Conservation (phyloP, 2,797 vertebrate genomes). For the Sylvilagus floridanus region DNA sequence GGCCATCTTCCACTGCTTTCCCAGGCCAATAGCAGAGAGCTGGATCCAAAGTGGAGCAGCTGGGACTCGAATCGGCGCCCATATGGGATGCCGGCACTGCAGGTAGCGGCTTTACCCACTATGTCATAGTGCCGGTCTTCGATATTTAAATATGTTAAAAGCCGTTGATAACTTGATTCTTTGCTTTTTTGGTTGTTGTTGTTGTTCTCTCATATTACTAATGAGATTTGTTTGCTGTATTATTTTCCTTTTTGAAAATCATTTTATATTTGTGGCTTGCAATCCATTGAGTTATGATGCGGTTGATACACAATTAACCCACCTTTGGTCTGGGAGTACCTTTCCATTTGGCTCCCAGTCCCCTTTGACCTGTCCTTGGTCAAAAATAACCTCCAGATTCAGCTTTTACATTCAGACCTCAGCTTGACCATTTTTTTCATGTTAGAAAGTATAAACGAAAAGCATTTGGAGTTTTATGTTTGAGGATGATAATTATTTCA, state of each 20-base stretch:
- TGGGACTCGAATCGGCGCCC: too few species aligned
- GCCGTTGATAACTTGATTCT: background rate
- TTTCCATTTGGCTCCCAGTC: background rate
- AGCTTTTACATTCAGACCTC: background rate
- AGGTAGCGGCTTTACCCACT: too few species aligned
- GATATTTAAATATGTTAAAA: background rate
- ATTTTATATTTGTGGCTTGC: background rate
- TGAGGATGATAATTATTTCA: background rate
- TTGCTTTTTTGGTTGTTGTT: background rate
- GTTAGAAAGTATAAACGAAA: background rate
- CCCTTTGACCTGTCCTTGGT: background rate
- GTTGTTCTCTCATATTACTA: background rate
- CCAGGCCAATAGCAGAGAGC: too few species aligned
- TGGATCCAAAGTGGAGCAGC: too few species aligned
- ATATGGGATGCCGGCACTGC: too few species aligned
- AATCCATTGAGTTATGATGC: background rate
- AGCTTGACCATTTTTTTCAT: background rate
- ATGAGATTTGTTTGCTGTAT: background rate
- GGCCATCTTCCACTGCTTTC: too few species aligned
- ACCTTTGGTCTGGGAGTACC: background rate
- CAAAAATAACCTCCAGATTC: background rate
- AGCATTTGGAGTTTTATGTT: background rate
- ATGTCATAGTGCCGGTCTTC: too few species aligned
- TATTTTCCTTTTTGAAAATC: background rate
- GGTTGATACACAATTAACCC: background rate